Evolutionary conservation across 2,888 invertebrate genomes (phyloP).

Genomic region (Willowsia nigromaculata): DNA sequence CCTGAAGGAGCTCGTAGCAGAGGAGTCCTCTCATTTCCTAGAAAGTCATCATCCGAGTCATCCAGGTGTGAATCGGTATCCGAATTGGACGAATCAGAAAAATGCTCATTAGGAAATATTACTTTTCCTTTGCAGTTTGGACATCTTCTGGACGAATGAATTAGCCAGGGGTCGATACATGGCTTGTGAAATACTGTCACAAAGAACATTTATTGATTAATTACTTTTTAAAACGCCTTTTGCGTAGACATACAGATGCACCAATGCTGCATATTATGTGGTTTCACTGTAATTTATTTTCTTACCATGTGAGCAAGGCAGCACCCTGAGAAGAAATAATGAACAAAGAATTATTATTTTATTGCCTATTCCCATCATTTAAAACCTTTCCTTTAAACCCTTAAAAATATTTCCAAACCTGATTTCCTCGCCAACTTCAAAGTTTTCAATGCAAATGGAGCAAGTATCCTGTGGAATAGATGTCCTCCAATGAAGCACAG

Average conservation of each 20-base stretch:
- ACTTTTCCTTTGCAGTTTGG: constrained; percentile 76
- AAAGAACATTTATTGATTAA: not conserved
- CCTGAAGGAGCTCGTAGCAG: constrained; percentile 48
- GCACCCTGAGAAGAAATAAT: too few species aligned
- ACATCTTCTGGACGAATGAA: constrained; percentile 72
- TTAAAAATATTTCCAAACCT: too few species aligned
- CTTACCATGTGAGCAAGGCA: constrained; percentile 75
- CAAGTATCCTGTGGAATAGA: constrained; percentile 75
- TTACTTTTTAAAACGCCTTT: too few species aligned
- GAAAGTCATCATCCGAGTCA: constrained; percentile 61
- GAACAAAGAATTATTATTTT: too few species aligned
- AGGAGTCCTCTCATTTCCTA: constrained; percentile 70
- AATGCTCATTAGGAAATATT: constrained; percentile 88
- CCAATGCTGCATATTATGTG: not conserved
- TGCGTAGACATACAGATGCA: not conserved
- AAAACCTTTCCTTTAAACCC: too few species aligned
- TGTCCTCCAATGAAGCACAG: constrained; percentile 71
- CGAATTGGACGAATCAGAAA: constrained; percentile 80
- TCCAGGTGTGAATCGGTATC: constrained; percentile 63
- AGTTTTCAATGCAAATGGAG: constrained; percentile 75
- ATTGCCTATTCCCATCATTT: too few species aligned
- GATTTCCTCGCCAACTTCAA: constrained; percentile 72
- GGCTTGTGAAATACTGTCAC: constrained; percentile 72
- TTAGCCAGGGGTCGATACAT: constrained; percentile 75
- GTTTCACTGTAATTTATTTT: not conserved